Evolutionary conservation across 2,888 invertebrate species (phyloP), one percentile per base, ranked within the genome.

Genomic region (Lymantria monacha): DNA sequence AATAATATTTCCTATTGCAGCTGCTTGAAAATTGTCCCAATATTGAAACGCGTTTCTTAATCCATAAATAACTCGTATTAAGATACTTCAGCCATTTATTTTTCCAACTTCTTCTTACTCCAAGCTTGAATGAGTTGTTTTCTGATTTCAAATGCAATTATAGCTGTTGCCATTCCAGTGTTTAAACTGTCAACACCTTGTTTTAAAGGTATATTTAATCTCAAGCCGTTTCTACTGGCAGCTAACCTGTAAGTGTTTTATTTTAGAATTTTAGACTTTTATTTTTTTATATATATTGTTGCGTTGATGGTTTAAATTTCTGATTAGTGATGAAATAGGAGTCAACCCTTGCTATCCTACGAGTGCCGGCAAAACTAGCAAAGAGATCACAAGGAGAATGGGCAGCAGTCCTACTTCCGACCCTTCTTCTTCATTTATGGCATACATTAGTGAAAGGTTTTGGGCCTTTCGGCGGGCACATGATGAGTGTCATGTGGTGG

Each of bases 171-270:
- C 76, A 96, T 95, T 7, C 95, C 95, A 2, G 95, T 94, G 81
- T 98, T 98, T 47, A 98, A 90, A 79, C 98, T 98, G 44, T 98
- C 96, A 0, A 97, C 92, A 7, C 93, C 93, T 72, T 93, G 93
- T 52, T 92, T 93, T 68, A 98, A 83, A 0, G 98, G 98, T 61
- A 98, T 95, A 79, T 96, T 94, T 31, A 98, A 75, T 61, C 95
- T 92, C 30, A 93, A 77, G 9, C 95, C 95, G 49, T 92, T 89
- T 53, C 81, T 87, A 33, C 83, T 76, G 31, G 85, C 76, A n/a
- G 94, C 93, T 55, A 96, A 88, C 61, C 93, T 91, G 68, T 45
- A 78, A 76, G 60, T 33, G 22, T 22, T 22, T 22, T 22, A 22
- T 3, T 22, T 22, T 22, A 22, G 5, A 5, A 5, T 3, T 22